Percentiles rank a stretch among this genome's conserved stretches.
These are phyloP conservation scores for Drosophila littoralis DNA, from an alignment of 1,140 invertebrate species.

Conservation along the genomic window DNA sequence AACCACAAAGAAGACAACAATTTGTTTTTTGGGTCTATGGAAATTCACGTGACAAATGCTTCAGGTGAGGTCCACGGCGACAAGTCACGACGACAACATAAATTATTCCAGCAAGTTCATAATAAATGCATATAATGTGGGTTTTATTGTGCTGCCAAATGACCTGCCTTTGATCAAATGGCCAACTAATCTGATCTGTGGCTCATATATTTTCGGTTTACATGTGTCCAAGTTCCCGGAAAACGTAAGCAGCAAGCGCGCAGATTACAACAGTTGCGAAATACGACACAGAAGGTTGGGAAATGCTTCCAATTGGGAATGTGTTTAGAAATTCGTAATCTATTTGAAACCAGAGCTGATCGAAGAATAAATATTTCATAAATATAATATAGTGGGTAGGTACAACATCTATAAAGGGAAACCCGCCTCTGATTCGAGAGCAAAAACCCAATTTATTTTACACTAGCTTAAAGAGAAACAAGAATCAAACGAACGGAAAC, in stretches of 20 bases:
- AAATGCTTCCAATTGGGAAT: conserved; percentile 10
- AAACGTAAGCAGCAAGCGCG: neutral
- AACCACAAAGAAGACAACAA: conserved; percentile 41
- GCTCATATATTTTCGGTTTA: conserved; percentile 45
- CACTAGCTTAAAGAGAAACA: no score
- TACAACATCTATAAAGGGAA: no score
- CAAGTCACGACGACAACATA: conserved; percentile 27
- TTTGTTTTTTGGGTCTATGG: conserved; percentile 32
- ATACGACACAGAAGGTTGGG: neutral
- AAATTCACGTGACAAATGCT: conserved; percentile 47
- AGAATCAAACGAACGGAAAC: no score
- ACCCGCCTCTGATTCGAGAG: no score
- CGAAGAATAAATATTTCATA: neutral
- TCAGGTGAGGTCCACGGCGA: conserved; percentile 42
- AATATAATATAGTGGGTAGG: no score
- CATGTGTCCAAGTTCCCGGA: conserved; percentile 29
- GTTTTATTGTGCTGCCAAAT: conserved; percentile 34
- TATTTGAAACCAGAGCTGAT: neutral
- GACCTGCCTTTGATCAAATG: conserved; percentile 22
- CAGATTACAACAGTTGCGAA: conserved; percentile 22
- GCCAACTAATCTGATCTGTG: conserved; percentile 55
- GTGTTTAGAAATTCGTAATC: neutral
- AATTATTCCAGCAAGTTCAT: conserved; percentile 54
- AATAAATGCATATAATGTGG: conserved; percentile 58
- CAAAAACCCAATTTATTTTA: no score